Evolutionary conservation across 2,797 vertebrate species (phyloP), one percentile per base, ranked within the genome.

Genomic region (Alca torda): DNA sequence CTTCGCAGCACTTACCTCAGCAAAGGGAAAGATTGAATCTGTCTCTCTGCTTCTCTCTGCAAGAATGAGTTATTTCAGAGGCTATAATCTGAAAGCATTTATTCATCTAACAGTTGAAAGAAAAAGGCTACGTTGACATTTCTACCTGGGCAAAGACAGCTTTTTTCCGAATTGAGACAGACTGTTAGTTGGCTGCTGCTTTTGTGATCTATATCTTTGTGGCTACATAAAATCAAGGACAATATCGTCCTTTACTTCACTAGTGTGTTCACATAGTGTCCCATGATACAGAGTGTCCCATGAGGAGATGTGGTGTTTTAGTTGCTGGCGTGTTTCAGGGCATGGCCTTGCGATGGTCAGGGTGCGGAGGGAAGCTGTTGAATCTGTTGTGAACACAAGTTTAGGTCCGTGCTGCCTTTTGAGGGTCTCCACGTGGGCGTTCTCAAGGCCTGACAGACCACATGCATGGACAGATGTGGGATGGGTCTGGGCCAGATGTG

Each of bases 81-180:
- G 59, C 87, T 91, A 91, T 96, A 97, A 95, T 96, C 90, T 95
- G 80, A 96, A 96, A 88, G 48, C 56, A 93, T 97, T 97, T 97
- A 84, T 89, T 97, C 80, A 96, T 86, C 74, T 68, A 97, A 93
- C 46, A 96, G 56, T 82, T 95, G 87, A 96, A 97, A 96, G 79
- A 96, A 97, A 96, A 95, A 96, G 39, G 30, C 3, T 21, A 51
- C 4, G 0, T 15, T 84, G 80, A 88, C 67, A 94, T 94, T 98
- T 96, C 94, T 97, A 91, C 94, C 93, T 97, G 90, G 84, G 94
- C 91, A 98, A 98, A 97, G 89, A 93, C 73, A 97, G 85, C 65
- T 97, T 96, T 98, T 97, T 96, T 89, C 63, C 70, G n/a, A 64
- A 87, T 65, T 94, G 91, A 89, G 87, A 89, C 87, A 92, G 69